Conservation (phyloP, 2,888 invertebrate species). For the Tenodera sinensis region DNA sequence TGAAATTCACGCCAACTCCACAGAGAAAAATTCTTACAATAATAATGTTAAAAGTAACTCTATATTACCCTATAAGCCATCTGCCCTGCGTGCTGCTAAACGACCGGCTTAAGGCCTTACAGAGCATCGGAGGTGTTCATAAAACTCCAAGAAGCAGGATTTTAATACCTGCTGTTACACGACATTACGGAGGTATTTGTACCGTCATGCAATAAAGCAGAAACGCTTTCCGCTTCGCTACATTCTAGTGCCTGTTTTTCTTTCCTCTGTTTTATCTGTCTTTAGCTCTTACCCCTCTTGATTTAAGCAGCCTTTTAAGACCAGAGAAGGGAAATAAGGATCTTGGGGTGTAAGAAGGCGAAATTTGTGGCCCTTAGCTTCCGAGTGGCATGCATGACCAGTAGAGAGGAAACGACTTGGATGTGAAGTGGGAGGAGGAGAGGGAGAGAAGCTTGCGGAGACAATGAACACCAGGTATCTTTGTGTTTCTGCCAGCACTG, state of each 20-base stretch:
- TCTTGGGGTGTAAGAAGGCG: neutral
- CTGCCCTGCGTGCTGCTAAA: too few relatives aligned
- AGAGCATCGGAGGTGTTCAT: too few relatives aligned
- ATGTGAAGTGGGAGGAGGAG: neutral
- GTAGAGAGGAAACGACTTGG: neutral
- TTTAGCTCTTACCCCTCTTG: neutral
- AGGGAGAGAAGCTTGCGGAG: neutral
- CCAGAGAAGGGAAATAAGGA: neutral
- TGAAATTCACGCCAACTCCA: too few relatives aligned
- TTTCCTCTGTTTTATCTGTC: neutral
- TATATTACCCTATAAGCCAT: too few relatives aligned
- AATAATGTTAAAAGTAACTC: too few relatives aligned
- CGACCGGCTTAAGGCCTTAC: too few relatives aligned
- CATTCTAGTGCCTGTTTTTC: neutral
- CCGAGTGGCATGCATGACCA: neutral
- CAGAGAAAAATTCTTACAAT: too few relatives aligned
- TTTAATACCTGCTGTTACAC: neutral
- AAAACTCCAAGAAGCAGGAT: too few relatives aligned
- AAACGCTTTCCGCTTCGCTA: neutral
- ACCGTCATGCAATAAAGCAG: neutral
- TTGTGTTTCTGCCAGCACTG: neutral
- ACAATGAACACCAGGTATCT: neutral
- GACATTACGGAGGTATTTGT: neutral
- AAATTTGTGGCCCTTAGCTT: neutral
- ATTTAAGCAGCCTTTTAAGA: neutral